A percentile compares a stretch with the other conserved stretches of the same genome.
Conservation (phyloP, 2,113 vertebrate species). For the Anhinga anhinga region DNA sequence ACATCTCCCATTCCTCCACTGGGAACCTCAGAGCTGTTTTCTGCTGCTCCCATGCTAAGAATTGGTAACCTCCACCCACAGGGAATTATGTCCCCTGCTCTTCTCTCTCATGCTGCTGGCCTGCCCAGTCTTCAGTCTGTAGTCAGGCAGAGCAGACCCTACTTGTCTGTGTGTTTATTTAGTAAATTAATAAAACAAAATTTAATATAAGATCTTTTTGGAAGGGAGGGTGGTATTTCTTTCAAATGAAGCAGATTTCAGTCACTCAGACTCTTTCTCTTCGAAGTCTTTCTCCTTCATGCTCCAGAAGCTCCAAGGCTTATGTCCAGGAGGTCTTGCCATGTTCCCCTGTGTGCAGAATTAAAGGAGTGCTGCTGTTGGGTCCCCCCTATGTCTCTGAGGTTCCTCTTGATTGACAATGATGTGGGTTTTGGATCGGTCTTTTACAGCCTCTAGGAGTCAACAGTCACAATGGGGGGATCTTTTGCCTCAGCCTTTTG, state of each 20-base stretch:
- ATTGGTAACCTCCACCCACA: background rate
- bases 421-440: background rate
- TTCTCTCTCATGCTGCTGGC: background rate
- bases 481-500: background rate
- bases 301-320: background rate
- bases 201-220: background rate
- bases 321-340: background rate
- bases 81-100: background rate
- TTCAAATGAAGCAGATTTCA: background rate
- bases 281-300: background rate
- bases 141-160: background rate
- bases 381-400: background rate
- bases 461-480: rapidly evolving
- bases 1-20: rapidly evolving
- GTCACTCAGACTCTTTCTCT: background rate
- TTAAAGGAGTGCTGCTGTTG: background rate
- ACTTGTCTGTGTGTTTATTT: background rate
- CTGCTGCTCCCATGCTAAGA: background rate
- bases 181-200: background rate
- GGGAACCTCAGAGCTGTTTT: background rate
- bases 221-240: background rate
- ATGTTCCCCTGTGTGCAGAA: background rate
- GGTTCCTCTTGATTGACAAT: background rate
- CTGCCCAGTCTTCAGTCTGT: background rate
- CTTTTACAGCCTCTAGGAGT: background rate